These are phyloP conservation scores for Chromobotia macracanthus DNA, from an alignment of 2,797 vertebrate genomes.

Conservation along the genomic window DNA sequence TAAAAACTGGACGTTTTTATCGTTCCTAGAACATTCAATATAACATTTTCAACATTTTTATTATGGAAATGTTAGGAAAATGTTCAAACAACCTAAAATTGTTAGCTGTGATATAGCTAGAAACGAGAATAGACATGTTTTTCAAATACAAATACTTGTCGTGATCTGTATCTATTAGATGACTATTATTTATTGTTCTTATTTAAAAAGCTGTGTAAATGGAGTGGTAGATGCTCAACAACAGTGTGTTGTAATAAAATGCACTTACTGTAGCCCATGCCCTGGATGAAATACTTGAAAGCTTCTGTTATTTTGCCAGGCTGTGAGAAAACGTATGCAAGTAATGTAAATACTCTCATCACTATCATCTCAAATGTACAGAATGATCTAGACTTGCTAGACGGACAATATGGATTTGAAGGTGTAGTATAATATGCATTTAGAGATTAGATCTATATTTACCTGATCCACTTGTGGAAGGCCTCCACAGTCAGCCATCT, in stretches of 20 bases:
- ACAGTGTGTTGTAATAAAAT: background rate
- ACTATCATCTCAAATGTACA: background rate
- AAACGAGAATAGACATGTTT: too few species aligned
- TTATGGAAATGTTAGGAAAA: too few species aligned
- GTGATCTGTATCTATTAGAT: too few species aligned
- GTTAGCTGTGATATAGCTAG: too few species aligned
- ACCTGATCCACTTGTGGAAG: slow-evolving; percentile 96
- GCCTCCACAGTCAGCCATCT: slow-evolving; percentile 97
- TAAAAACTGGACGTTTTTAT: too few species aligned
- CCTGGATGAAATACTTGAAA: slow-evolving; percentile 96
- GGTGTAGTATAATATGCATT: slow-evolving; percentile 1
- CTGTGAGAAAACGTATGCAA: slow-evolving; percentile 68
- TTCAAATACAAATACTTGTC: too few species aligned
- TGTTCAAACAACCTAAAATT: too few species aligned
- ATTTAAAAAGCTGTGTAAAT: too few species aligned
- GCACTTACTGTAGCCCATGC: slow-evolving; percentile 94
- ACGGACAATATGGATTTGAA: background rate
- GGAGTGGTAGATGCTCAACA: background rate
- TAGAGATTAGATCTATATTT: slow-evolving; percentile 23
- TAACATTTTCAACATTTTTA: too few species aligned
- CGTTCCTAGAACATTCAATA: too few species aligned
- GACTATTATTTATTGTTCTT: too few species aligned
- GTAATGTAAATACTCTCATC: background rate
- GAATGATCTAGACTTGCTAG: background rate
- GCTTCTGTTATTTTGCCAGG: slow-evolving; percentile 92